phyloP scores from a whole-genome alignment of 2,113 vertebrate species.

The Pedionomus torquatus region DNA sequence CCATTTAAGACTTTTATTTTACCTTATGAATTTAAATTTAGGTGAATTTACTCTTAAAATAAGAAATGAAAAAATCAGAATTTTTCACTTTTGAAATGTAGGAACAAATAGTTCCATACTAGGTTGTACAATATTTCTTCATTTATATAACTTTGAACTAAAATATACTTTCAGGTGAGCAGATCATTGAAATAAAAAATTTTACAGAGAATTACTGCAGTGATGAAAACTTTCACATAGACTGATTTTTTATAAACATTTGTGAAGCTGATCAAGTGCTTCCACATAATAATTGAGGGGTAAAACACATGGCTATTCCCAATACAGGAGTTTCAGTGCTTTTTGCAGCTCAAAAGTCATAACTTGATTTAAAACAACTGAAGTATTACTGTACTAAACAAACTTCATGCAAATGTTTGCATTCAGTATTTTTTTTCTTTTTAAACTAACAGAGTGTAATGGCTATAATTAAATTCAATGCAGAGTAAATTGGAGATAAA shows the following conservation, averaged over 20 bases:
- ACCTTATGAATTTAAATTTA: background rate
- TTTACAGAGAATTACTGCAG: background rate
- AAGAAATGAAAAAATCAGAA: background rate
- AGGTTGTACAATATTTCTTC: background rate
- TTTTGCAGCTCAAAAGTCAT: background rate
- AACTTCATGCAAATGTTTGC: background rate
- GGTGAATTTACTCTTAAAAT: background rate
- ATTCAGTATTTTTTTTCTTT: background rate
- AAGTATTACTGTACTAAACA: background rate
- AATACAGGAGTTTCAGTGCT: background rate
- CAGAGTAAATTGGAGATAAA: constrained; percentile 54
- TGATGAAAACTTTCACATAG: background rate
- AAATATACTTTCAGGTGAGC: background rate
- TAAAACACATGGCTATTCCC: background rate
- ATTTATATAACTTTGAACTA: background rate
- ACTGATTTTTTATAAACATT: background rate
- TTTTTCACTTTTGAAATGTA: background rate
- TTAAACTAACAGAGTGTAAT: constrained; percentile 39
- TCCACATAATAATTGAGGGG: background rate
- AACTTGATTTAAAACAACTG: background rate
- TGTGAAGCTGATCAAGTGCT: background rate
- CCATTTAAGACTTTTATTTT: background rate
- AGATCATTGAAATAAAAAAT: background rate
- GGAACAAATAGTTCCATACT: background rate
- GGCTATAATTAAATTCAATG: constrained; percentile 58